Evolutionary conservation across 2,888 invertebrate species (phyloP).

Genomic region (Terebella lapidaria): DNA sequence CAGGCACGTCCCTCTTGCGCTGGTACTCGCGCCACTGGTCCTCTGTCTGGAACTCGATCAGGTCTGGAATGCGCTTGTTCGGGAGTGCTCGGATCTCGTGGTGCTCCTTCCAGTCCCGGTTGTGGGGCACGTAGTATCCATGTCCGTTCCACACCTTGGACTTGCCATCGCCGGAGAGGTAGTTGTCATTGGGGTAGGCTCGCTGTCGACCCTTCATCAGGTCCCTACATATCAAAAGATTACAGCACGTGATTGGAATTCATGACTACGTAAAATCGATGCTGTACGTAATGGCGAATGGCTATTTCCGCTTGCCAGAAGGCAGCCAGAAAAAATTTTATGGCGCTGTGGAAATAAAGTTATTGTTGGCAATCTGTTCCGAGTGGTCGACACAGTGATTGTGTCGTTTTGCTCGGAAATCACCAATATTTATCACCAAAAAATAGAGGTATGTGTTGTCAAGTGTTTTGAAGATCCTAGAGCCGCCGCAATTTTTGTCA

Average conservation of each 20-base stretch:
- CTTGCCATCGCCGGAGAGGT: constrained; percentile 27
- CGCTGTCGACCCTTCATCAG: constrained; percentile 21
- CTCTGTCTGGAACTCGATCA: constrained; percentile 28
- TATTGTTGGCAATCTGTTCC: neutral
- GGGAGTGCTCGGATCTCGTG: constrained; percentile 27
- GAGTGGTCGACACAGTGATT: too few relatives aligned
- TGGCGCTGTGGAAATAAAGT: too few relatives aligned
- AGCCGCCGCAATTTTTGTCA: too few relatives aligned
- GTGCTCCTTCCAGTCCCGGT: constrained; percentile 23
- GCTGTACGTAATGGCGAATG: neutral
- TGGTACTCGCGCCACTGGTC: constrained; percentile 30
- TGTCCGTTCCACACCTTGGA: constrained; percentile 27
- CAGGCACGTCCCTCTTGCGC: constrained; percentile 24
- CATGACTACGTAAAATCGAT: too few relatives aligned
- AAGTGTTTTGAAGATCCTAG: too few relatives aligned
- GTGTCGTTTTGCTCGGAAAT: neutral
- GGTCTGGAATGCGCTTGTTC: constrained; percentile 24
- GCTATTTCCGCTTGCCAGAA: too few relatives aligned
- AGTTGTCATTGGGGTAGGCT: constrained; percentile 25
- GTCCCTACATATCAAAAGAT: constrained; percentile 14
- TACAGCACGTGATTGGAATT: too few relatives aligned
- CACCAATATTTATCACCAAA: too few relatives aligned
- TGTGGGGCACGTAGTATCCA: constrained; percentile 22
- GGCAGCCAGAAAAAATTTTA: too few relatives aligned
- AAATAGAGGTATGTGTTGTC: too few relatives aligned